Base-by-base conservation (phyloP, 2,113 vertebrate species). In the Diglossa brunneiventris region DNA sequence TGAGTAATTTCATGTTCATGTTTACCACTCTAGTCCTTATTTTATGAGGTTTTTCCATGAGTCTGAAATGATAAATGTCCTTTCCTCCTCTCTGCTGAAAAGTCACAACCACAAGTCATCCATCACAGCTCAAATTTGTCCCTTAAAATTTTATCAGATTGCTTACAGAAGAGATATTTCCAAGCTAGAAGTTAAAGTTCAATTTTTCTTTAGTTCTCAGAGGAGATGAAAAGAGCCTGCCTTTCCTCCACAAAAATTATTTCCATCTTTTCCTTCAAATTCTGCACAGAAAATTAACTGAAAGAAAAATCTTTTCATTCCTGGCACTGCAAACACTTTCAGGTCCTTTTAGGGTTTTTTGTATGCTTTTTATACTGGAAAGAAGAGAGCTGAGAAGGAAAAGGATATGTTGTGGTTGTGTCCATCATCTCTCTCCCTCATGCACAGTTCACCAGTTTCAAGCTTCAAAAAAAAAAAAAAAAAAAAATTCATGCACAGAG, bases 21-120 rank as follows among this genome's bases (percentile, higher is more conserved):
- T 97, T 97, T 97, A 97, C 90, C 90, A 81, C 52, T 74, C 39
- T 75, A 78, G 78, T 93, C 55, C 78, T 73, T 91, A 78, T 92
- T 94, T 96, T 67, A 86, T 75, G 79, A 92, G 44, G 66, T 88
- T 94, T 95, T 97, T 95, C 92, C 95, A 81, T 78, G 56, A 96
- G 89, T 64, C 79, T 93, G 76, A 90, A 96, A 93, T 94, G 83
- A 91, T 90, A 96, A 94, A 95, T 94, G 68, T 92, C 90, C 87
- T 90, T 92, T 87, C 46, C 33, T 95, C 11, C 76, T 75, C 83
- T 90, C 85, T 33, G 46, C 64, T 89, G 79, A 96, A 90, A 94
- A 94, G 79, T 93, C 83, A 78, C 82, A 90, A 83, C 88, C 88
- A 90, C 88, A 94, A 96, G 62, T 61, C 83, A 96, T 96, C 68